phyloP scores from a whole-genome alignment of 92 coral and sea anemone genomes.

The Plumapathes pennacea region DNA sequence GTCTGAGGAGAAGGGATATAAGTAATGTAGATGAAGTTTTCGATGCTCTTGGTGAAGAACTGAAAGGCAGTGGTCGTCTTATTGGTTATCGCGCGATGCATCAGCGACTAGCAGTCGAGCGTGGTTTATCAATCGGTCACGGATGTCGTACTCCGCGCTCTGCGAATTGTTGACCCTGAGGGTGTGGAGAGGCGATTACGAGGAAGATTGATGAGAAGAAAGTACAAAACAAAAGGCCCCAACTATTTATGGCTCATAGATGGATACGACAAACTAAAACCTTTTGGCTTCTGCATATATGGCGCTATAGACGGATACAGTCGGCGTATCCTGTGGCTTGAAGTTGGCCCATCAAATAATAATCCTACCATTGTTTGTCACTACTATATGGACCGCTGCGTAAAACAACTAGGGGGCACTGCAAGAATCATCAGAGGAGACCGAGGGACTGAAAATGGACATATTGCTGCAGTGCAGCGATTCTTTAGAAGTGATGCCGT shows the following conservation, averaged over 20 bases:
- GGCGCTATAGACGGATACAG: slow-evolving; percentile 38
- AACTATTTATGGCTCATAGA: slow-evolving; percentile 34
- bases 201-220: slow-evolving; percentile 11
- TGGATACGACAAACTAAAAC: slow-evolving; percentile 21
- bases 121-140: too few species aligned
- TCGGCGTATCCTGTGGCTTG: slow-evolving; percentile 43
- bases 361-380: slow-evolving; percentile 23
- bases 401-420: too few species aligned
- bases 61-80: too few species aligned
- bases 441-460: too few species aligned
- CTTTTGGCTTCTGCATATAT: slow-evolving; percentile 10
- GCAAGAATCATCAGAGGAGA: too few species aligned
- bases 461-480: too few species aligned
- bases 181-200: slow-evolving; percentile 13
- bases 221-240: slow-evolving; percentile 20
- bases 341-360: slow-evolving; percentile 47
- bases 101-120: too few species aligned
- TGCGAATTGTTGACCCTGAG: slow-evolving; percentile 43
- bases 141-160: slow-evolving; percentile 26
- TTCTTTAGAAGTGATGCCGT: too few species aligned
- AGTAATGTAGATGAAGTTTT: too few species aligned
- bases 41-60: too few species aligned
- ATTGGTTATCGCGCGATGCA: too few species aligned
- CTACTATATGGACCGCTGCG: slow-evolving; percentile 27
- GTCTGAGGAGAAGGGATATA: too few species aligned